Evolutionary conservation across 2,888 invertebrate species (phyloP).

Genomic region (Neoaliturus tenellus): DNA sequence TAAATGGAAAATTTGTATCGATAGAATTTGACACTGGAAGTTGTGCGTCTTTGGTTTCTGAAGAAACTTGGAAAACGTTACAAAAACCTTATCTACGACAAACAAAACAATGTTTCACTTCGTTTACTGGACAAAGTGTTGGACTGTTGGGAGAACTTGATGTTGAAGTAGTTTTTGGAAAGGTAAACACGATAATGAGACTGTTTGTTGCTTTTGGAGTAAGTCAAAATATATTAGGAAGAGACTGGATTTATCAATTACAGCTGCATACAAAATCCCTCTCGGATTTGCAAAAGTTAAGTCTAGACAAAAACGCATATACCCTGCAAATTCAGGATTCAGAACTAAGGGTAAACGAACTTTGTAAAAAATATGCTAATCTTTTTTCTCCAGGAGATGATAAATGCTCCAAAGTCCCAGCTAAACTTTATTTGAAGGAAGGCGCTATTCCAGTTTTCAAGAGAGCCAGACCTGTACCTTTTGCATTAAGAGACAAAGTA

Average conservation of each 20-base stretch:
- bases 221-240: not conserved
- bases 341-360: not conserved
- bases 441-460: not conserved
- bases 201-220: not conserved
- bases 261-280: not conserved
- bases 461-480: slow-evolving; percentile 22
- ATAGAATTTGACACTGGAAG: slow-evolving; percentile 8
- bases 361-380: not conserved
- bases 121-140: not conserved
- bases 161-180: not conserved
- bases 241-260: slow-evolving; percentile 20
- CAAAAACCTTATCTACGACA: not conserved
- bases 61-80: not conserved
- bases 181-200: not conserved
- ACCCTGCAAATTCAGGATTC: not conserved
- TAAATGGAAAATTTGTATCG: not conserved
- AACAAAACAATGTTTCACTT: not conserved
- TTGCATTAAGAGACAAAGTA: slow-evolving; percentile 12
- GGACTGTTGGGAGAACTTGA: not conserved
- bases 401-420: slow-evolving; percentile 25
- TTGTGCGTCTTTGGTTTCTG: not conserved
- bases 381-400: too few relatives aligned
- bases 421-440: not conserved
- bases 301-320: not conserved
- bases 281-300: not conserved